phyloP scores from a whole-genome alignment of 2,797 vertebrate genomes.

The Euthynnus affinis region DNA sequence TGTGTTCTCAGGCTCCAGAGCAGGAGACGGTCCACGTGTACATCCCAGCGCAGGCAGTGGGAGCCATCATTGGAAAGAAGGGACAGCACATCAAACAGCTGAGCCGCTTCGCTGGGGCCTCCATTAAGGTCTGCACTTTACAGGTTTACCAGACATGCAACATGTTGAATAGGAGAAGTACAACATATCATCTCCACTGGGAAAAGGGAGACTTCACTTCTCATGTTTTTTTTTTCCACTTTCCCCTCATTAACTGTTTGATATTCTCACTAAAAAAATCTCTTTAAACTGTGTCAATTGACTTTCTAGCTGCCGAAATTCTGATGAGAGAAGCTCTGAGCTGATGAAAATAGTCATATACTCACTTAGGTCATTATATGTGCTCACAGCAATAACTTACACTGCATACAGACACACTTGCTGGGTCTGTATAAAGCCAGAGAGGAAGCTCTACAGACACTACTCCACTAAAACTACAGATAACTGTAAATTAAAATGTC shows the following conservation, averaged over 20 bases:
- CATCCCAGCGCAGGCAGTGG: slow-evolving; percentile 96
- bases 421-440: no score
- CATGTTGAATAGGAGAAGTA: not conserved
- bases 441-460: no score
- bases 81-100: slow-evolving; percentile 98
- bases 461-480: no score
- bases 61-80: slow-evolving; percentile 97
- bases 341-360: not conserved
- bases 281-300: no score
- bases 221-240: no score
- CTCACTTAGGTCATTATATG: not conserved
- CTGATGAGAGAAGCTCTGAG: not conserved
- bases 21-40: slow-evolving; percentile 96
- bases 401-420: no score
- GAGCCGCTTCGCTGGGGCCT: slow-evolving; percentile 95
- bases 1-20: slow-evolving; percentile 88
- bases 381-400: not conserved
- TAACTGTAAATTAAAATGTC: no score
- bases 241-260: no score
- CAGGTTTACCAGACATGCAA: not conserved
- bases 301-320: not conserved
- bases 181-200: not conserved
- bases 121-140: slow-evolving; percentile 91
- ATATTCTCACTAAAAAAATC: no score
- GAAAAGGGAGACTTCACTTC: no score